These are phyloP conservation scores for Macrobrachium rosenbergii DNA, from an alignment of 1,140 invertebrate species.

Conservation along the genomic window DNA sequence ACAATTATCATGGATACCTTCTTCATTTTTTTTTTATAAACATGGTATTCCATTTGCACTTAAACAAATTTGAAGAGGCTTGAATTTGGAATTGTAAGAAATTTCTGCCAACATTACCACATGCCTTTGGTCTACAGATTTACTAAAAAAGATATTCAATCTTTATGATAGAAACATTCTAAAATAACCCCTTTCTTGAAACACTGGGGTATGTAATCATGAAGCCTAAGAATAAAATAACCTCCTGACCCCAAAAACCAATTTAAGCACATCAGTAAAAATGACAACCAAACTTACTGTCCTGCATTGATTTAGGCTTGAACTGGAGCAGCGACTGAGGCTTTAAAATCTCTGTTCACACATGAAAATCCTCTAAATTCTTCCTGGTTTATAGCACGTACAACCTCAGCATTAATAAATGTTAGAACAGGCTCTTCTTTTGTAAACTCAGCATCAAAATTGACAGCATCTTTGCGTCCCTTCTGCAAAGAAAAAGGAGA, in stretches of 20 bases:
- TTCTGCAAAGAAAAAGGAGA: conserved; percentile 79
- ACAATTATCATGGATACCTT: too few species aligned
- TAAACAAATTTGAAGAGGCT: too few species aligned
- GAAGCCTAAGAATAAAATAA: background rate
- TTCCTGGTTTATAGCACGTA: conserved; percentile 96
- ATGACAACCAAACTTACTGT: conserved; percentile 40
- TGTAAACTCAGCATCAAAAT: conserved; percentile 99
- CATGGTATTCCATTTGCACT: too few species aligned
- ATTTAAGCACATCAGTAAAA: background rate
- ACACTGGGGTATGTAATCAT: background rate
- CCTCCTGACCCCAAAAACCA: too few species aligned
- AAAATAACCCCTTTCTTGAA: background rate
- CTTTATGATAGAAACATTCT: too few species aligned
- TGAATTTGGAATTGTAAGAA: too few species aligned
- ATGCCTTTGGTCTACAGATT: too few species aligned
- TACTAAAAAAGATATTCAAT: too few species aligned
- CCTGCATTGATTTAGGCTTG: conserved; percentile 51
- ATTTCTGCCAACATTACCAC: too few species aligned
- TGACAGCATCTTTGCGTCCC: conserved; percentile 96
- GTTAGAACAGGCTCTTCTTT: conserved; percentile 97
- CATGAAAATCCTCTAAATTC: conserved; percentile 98
- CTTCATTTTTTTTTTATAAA: too few species aligned
- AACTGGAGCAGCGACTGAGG: conserved; percentile 28
- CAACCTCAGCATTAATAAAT: conserved; percentile 89
- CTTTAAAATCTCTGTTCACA: conserved; percentile 86